These are phyloP conservation scores for Lamellibrachia satsuma DNA, from an alignment of 2,888 invertebrate species.

Conservation along the genomic window DNA sequence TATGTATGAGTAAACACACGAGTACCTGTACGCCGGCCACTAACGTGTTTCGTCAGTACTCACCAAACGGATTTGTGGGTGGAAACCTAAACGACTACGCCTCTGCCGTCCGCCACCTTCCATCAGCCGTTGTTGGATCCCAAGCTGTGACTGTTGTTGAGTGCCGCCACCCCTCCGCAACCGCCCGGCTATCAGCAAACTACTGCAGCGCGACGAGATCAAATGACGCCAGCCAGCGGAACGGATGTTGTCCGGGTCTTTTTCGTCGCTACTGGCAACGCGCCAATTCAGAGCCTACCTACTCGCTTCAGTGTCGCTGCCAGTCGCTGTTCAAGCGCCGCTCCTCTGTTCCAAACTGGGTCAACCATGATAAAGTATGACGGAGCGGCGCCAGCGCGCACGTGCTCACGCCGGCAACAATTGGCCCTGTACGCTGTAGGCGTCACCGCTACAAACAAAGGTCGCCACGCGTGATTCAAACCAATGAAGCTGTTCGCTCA, in stretches of 20 bases:
- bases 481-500: background rate
- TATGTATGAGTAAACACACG: background rate
- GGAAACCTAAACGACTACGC: background rate
- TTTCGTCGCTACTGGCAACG: slow-evolving; percentile 6
- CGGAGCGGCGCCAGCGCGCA: background rate
- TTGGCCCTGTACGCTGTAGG: background rate
- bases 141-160: background rate
- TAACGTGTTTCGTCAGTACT: background rate
- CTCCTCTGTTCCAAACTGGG: background rate
- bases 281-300: background rate
- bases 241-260: background rate
- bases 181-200: background rate
- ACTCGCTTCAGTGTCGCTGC: background rate
- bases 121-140: background rate
- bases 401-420: slow-evolving; percentile 3
- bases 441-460: background rate
- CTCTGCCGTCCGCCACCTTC: background rate
- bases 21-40: background rate
- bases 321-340: background rate
- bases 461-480: background rate
- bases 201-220: slow-evolving; percentile 10
- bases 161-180: background rate
- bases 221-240: slow-evolving; percentile 17
- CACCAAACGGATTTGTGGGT: background rate
- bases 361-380: background rate